A percentile compares a stretch with the other conserved stretches of the same genome.
Evolutionary conservation across 2,113 vertebrate species (phyloP).

Genomic region (Leptosomus discolor): DNA sequence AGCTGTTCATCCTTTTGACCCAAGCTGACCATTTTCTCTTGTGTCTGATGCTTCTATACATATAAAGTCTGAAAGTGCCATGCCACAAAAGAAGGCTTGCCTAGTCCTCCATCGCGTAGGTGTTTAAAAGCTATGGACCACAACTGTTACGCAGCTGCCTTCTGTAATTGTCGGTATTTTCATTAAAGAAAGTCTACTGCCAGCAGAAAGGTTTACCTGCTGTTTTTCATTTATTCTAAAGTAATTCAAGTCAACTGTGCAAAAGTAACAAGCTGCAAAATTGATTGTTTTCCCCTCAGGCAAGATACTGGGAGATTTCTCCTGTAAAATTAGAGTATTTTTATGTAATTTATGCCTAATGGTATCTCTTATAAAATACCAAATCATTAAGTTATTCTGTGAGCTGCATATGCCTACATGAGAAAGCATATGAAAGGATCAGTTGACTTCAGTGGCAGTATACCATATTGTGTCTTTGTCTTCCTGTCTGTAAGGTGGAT

Average conservation of each 20-base stretch:
- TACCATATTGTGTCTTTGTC: not conserved
- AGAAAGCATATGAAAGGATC: not conserved
- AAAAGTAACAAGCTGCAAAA: not conserved
- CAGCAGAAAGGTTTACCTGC: not conserved
- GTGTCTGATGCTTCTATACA: not conserved
- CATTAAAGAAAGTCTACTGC: not conserved
- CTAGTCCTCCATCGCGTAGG: not conserved
- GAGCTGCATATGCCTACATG: not conserved
- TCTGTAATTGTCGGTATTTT: not conserved
- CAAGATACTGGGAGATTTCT: not conserved
- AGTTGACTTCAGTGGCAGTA: not conserved
- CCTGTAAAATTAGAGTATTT: not conserved
- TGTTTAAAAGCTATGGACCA: not conserved
- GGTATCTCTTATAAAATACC: not conserved
- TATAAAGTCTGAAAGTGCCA: not conserved
- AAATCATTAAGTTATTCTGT: not conserved
- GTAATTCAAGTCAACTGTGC: not conserved
- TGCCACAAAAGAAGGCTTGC: not conserved
- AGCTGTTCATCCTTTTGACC: not conserved
- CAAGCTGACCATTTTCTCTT: not conserved
- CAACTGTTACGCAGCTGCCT: not conserved
- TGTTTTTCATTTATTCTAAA: not conserved
- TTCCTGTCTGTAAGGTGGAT: not conserved
- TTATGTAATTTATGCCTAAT: not conserved
- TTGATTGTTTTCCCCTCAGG: not conserved